phyloP scores from a whole-genome alignment of 2,888 invertebrate species.

The Macaria notata region DNA sequence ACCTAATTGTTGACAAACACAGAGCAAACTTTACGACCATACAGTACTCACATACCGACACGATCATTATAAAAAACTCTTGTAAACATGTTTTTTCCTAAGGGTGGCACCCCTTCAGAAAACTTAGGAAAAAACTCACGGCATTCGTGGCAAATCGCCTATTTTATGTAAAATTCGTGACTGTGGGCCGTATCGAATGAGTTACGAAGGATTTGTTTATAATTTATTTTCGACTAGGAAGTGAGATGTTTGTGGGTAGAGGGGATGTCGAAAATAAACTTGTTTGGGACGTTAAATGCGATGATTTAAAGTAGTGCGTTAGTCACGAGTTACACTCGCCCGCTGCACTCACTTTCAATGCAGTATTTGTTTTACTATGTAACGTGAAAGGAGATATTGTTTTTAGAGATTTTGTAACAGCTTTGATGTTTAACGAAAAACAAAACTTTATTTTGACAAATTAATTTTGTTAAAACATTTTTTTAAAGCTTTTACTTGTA shows the following conservation, averaged over 20 bases:
- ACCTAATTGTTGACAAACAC: slow-evolving; percentile 60
- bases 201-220: slow-evolving; percentile 79
- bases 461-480: too few relatives aligned
- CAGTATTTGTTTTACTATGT: slow-evolving; percentile 15
- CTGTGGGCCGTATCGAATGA: slow-evolving; percentile 78
- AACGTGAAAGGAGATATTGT: too few relatives aligned
- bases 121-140: slow-evolving; percentile 62
- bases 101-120: slow-evolving; percentile 62
- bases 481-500: too few relatives aligned
- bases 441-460: too few relatives aligned
- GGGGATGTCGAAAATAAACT: slow-evolving; percentile 58
- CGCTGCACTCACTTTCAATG: slow-evolving; percentile 18
- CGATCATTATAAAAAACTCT: slow-evolving; percentile 52
- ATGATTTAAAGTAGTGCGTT: slow-evolving; percentile 60
- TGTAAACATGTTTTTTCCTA: slow-evolving; percentile 77
- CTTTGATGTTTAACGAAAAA: too few relatives aligned
- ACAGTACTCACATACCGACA: slow-evolving; percentile 30
- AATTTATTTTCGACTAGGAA: slow-evolving; percentile 52
- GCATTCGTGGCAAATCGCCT: slow-evolving; percentile 76
- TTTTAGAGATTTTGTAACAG: too few relatives aligned
- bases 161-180: slow-evolving; percentile 83
- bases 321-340: slow-evolving; percentile 44
- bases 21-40: slow-evolving; percentile 64
- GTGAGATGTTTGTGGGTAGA: slow-evolving; percentile 56
- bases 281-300: slow-evolving; percentile 42